These are phyloP conservation scores for Cydia pomonella DNA, from an alignment of 1,140 invertebrate genomes.

Conservation along the genomic window DNA sequence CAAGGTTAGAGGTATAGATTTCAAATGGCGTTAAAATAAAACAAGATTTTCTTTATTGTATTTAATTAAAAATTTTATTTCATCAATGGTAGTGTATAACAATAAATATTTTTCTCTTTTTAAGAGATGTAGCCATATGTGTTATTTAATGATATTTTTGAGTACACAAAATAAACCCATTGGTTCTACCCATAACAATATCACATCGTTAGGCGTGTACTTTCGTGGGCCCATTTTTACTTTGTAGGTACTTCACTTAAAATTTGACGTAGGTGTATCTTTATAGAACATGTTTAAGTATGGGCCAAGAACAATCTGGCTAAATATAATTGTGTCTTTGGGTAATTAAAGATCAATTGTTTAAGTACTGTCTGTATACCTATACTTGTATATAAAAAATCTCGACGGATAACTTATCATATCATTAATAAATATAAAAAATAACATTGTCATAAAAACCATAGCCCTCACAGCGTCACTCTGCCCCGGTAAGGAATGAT, in stretches of 20 bases:
- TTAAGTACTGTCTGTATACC: conserved; percentile 7
- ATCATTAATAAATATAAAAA: conserved; percentile 61
- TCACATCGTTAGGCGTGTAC: conserved; percentile 75
- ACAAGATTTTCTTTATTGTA: conserved; percentile 59
- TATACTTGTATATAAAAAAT: conserved; percentile 34
- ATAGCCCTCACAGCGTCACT: conserved; percentile 46
- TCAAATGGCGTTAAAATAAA: conserved; percentile 27
- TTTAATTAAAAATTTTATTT: conserved; percentile 78
- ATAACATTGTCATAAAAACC: conserved; percentile 57
- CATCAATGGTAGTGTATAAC: conserved; percentile 73
- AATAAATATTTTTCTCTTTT: conserved; percentile 77
- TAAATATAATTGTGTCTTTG: conserved; percentile 29
- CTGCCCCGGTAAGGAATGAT: conserved; percentile 79
- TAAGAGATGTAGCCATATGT: conserved; percentile 71
- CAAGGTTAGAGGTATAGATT: too few species aligned
- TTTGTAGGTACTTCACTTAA: conserved; percentile 46
- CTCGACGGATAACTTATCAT: conserved; percentile 39
- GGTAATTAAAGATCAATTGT: not conserved
- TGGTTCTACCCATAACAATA: conserved; percentile 71
- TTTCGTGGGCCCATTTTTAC: conserved; percentile 65
- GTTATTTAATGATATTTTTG: conserved; percentile 64
- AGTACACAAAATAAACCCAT: conserved; percentile 78
- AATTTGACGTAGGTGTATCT: conserved; percentile 13
- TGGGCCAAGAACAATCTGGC: conserved; percentile 10
- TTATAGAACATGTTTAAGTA: not conserved